Base-by-base conservation (phyloP, 2,797 vertebrate genomes). In the Psittacula echo region DNA sequence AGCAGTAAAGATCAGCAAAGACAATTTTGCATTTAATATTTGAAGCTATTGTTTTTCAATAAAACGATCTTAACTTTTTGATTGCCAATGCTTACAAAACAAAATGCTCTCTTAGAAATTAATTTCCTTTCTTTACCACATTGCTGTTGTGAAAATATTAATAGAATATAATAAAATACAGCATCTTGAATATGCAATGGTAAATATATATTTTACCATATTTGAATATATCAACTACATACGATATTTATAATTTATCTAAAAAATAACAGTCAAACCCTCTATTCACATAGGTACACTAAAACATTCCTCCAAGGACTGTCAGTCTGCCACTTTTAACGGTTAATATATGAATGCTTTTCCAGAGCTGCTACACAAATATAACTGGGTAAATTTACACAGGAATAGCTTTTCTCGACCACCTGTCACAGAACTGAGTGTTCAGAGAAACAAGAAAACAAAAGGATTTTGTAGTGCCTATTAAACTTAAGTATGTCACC, bases 311-410 rank as follows among this genome's bases (percentile, higher is more conserved):
- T 94, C 42, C 37, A 75, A 39, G 42, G 44, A 65, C 51, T 56
- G 39, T 29, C 61, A 80, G 42, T n/a, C 56, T 74, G 64, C 7
- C 68, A 27, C 29, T 85, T 87, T 32, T 44, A 88, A 85, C 22
- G 21, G 76, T 78, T 94, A 81, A 84, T 37, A 68, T 5, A 82
- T 53, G 67, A 72, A 65, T 5, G 16, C 9, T 77, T 93, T 93
- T 88, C 86, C 62, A 73, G 64, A 62, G 34, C 39, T 86, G 67
- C 47, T 88, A 87, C 85, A 84, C 68, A 95, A 94, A 83, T 44
- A 66, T 62, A 93, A 96, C 72, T 76, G 70, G n/a, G 54, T 71
- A 79, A 64, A 90, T 91, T 91, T 91, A 79, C 87, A 90, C 47
- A 94, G 89, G 41, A 89, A 91, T 41, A 84, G 79, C 27, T 76